Base-by-base conservation (phyloP, 23 tunicate species). In the Clavelina lepadiformis region DNA sequence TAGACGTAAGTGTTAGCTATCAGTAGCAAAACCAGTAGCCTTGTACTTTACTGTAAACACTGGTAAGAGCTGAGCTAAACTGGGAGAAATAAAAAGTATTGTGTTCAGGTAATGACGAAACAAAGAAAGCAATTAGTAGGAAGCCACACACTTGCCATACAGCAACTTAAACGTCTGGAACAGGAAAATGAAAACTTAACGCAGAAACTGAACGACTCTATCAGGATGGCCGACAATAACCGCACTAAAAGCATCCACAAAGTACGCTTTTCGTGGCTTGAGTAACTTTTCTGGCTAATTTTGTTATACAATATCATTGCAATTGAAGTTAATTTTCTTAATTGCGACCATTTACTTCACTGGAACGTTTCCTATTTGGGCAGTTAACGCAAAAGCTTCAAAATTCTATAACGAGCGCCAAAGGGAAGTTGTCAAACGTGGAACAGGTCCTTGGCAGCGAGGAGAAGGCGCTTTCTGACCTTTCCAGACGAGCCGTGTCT, bases 51-150 rank as follows among this genome's bases (percentile, higher is more conserved):
- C n/a, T n/a, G n/a, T n/a, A n/a, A n/a, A n/a, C n/a, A n/a, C n/a
- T n/a, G n/a, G n/a, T n/a, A n/a, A n/a, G n/a, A n/a, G n/a, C n/a
- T n/a, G n/a, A n/a, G n/a, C n/a, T n/a, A n/a, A n/a, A 41, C 49
- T 15, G 49, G 15, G 13, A 8, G 15, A 41, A 41, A 41, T 15
- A 41, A 41, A 41, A 41, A 8, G 15, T 11, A 8, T 54, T 58
- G 5, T 58, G 28, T 58, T 58, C 36, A 68, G 73, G 28, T 51
- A 1, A 50, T 68, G 58, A 68, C 33, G 23, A 49, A 30, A 51
- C 73, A 68, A 31, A 47, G 57, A 15, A 68, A 51, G 38, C 5
- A 50, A 24, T 22, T 65, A 33, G 32, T 65, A 3, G 71, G 27
- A 44, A 65, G 45, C 25, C 54, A 65, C 31, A 31, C 71, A 32